Conservation (phyloP, 2,888 invertebrate genomes). For the Drosophila recens region DNA sequence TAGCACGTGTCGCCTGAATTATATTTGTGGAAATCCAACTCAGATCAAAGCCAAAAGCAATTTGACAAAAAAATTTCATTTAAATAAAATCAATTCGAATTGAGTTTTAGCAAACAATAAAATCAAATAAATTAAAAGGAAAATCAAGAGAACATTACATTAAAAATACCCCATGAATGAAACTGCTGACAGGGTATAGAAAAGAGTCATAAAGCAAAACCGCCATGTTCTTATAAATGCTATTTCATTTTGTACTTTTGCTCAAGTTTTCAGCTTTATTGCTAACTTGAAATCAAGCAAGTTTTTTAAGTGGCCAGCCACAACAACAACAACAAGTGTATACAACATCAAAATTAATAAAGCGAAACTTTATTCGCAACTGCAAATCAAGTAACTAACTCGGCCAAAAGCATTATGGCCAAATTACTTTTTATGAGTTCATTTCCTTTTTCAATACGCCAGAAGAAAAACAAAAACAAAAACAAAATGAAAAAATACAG, state of each 20-base stretch:
- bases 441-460: constrained; percentile 72
- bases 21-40: constrained; percentile 24
- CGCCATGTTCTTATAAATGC: constrained; percentile 28
- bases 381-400: constrained; percentile 81
- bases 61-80: constrained; percentile 35
- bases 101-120: constrained; percentile 1
- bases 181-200: neutral
- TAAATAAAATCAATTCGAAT: constrained; percentile 23
- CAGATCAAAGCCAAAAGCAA: constrained; percentile 51
- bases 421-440: constrained; percentile 81
- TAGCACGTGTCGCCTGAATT: constrained; percentile 37
- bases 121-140: neutral
- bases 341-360: constrained; percentile 74
- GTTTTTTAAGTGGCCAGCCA: constrained; percentile 67
- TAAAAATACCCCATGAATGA: neutral
- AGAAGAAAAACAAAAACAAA: constrained; percentile 32
- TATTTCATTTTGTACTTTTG: constrained; percentile 32
- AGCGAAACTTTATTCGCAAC: constrained; percentile 81
- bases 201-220: constrained; percentile 14
- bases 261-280: constrained; percentile 52
- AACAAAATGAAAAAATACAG: neutral
- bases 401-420: constrained; percentile 77
- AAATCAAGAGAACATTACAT: neutral
- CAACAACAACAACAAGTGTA: constrained; percentile 39
- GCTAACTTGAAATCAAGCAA: constrained; percentile 45